phyloP scores from a whole-genome alignment of 1,140 invertebrate genomes.

The Pantala flavescens region DNA sequence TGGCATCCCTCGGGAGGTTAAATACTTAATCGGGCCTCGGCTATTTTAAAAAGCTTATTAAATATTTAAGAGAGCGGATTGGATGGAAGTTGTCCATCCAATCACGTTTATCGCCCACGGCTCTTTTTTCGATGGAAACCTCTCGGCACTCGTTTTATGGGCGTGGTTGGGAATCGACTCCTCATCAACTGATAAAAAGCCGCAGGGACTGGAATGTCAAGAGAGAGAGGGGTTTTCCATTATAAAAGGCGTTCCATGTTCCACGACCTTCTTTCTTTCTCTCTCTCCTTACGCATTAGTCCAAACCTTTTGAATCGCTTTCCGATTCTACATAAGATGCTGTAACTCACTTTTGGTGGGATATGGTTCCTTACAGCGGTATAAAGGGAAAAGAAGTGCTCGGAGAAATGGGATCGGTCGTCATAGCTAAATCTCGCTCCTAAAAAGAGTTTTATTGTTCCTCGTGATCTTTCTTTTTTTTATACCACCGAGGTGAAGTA shows the following conservation, averaged over 20 bases:
- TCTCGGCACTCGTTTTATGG: background rate
- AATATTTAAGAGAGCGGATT: slow-evolving; percentile 1
- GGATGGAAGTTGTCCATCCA: background rate
- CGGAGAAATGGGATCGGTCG: no score
- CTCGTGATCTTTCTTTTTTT: no score
- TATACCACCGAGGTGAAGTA: no score
- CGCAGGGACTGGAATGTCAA: slow-evolving; percentile 3
- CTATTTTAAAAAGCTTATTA: background rate
- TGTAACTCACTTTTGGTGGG: no score
- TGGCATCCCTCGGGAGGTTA: no score
- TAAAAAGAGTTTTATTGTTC: no score
- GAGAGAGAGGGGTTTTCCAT: background rate
- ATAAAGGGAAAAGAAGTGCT: no score
- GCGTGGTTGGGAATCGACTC: background rate
- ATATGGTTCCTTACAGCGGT: no score
- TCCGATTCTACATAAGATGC: no score
- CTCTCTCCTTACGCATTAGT: background rate
- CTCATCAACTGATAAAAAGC: slow-evolving; percentile 6
- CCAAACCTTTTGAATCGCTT: no score
- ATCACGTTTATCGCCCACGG: background rate
- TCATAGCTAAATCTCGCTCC: no score
- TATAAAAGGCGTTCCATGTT: slow-evolving; percentile 7
- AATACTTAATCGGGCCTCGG: no score
- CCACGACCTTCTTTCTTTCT: background rate
- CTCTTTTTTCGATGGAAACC: background rate